Base-by-base conservation (phyloP, 2,113 vertebrate genomes). In the Actenoides lindsayi region DNA sequence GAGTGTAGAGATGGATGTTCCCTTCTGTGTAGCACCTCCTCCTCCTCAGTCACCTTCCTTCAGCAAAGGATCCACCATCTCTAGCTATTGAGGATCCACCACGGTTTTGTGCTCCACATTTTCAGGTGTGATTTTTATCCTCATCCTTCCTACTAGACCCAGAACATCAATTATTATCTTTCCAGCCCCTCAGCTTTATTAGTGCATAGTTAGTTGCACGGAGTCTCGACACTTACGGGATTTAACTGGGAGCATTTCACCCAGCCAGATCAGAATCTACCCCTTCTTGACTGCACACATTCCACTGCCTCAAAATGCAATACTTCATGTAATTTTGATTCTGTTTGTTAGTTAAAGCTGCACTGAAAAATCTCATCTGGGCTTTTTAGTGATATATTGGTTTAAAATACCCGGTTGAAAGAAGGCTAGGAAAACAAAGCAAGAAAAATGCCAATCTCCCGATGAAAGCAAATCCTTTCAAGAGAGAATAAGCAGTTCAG, bases 281-380 rank as follows among this genome's bases (percentile, higher is more conserved):
- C 77, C 83, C 37, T 42, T 82, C 82, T 90, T 94, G 46, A 41
- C 48, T 71, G 69, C 69, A 42, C 46, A 35, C 51, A 37, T 76
- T 79, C 50, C 70, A 46, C 44, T 86, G 50, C 54, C 41, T 95
- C 75, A 88, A 91, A 95, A 91, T 85, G 56, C 60, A 89, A 18
- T 65, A 65, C 31, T 79, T 93, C 54, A 63, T 77, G 67, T 90
- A 77, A 90, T 96, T 94, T 90, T 96, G 90, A 85, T 87, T 90
- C 60, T 68, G 89, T 87, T 84, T 68, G 89, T 89, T 84, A 83
- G 78, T 85, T 93, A 88, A 83, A 63, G 28, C 59, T 88, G 54
- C 82, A 80, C 56, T 83, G 82, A 93, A 91, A 91, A 96, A 87
- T 90, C 75, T 96, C 73, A 75, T 82, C 87, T 92, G 89, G 81